Evolutionary conservation across 1,140 invertebrate species (phyloP).

Genomic region (Mya arenaria): DNA sequence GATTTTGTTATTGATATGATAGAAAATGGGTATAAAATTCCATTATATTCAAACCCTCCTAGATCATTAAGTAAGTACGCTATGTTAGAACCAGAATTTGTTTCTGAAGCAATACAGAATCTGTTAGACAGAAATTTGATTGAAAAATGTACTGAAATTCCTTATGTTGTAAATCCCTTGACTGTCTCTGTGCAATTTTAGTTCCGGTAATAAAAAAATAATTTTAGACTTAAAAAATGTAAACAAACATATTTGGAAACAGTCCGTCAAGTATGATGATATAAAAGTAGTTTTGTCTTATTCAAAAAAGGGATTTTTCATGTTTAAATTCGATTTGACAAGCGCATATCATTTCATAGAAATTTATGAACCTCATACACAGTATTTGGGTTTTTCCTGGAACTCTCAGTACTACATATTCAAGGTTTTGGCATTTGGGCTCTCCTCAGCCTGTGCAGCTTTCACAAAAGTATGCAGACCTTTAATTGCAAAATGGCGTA

Average conservation of each 20-base stretch:
- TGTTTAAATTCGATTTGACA: conserved; percentile 35
- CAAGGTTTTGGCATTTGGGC: conserved; percentile 22
- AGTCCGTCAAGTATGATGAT: too few relatives aligned
- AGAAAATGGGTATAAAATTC: not conserved
- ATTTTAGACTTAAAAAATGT: conserved; percentile 41
- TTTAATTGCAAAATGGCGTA: conserved; percentile 7
- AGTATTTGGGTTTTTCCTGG: conserved; percentile 55
- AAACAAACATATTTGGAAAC: conserved; percentile 23
- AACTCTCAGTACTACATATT: conserved; percentile 11
- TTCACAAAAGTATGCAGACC: conserved; percentile 12
- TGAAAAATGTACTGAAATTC: not conserved
- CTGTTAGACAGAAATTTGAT: not conserved
- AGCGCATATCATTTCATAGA: conserved; percentile 29
- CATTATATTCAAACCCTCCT: not conserved
- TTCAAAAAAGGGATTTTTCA: conserved; percentile 5
- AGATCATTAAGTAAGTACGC: not conserved
- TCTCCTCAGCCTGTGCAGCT: not conserved
- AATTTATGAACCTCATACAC: conserved; percentile 1
- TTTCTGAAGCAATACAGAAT: not conserved
- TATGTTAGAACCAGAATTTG: not conserved
- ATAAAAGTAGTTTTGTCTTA: not conserved
- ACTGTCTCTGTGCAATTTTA: not conserved
- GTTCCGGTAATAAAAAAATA: not conserved
- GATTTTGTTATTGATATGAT: not conserved
- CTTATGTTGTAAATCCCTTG: not conserved